Evolutionary conservation across 2,888 invertebrate genomes (phyloP), one percentile per base, ranked within the genome.

Genomic region (Eupithecia dodoneata): DNA sequence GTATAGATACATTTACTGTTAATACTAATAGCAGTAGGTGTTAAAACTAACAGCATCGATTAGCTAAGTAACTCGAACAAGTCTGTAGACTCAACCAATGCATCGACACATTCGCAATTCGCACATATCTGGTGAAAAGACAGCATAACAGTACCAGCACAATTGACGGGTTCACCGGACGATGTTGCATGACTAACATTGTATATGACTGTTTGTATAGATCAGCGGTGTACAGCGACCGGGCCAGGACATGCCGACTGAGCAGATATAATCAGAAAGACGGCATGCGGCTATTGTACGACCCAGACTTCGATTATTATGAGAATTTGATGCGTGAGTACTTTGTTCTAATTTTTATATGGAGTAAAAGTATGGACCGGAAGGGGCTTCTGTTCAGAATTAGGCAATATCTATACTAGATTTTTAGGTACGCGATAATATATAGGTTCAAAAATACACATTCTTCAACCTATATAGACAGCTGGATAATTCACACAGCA

Each of bases 251-350:
- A 71, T 98, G 98, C 89, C 96, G 98, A 59, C 96, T 98, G 82
- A 98, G 98, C 88, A 96, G 98, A 86, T 98, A 97, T 92, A 98
- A 98, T 93, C 97, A 98, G 92, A 96, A 97, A 86, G 98, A 98
- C 88, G 98, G 98, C 67, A 97, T 98, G 96, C 96, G 98, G 79
- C 97, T 98, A 75, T 97, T 98, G 82, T 98, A 98, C 89, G 98
- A 98, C 90, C 98, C 98, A 3, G 98, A 98, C 91, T 98, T 98
- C 90, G 98, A 98, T 93, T 98, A 98, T 92, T 98, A 98, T 88
- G 98, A 98, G 93, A 98, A 98, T 93, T 95, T 98, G 73, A 98
- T 98, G 98, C 97, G 98, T 98, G 95, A 97, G 98, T 96, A 87
- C 12, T 12, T 63, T 63, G 30, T n/a, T 6, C 5, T 52, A n/a